Conservation (phyloP, 1,140 invertebrate genomes). For the Drosophila miranda region DNA sequence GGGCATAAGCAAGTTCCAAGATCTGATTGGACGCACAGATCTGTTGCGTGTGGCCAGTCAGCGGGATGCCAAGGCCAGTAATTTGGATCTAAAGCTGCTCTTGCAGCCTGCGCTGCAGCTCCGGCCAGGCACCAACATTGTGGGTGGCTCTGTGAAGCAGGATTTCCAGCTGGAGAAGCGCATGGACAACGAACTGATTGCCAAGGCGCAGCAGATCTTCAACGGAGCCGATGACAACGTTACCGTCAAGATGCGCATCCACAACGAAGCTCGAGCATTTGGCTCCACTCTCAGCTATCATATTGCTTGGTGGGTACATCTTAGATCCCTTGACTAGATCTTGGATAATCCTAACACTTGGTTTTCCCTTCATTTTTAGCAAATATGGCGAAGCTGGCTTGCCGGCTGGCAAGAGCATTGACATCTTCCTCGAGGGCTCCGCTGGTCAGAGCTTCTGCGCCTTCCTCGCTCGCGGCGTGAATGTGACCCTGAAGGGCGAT, state of each 20-base stretch:
- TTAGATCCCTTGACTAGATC: not conserved
- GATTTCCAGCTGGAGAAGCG: conserved; percentile 96
- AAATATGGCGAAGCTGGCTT: conserved; percentile 95
- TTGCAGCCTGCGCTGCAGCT: conserved; percentile 95
- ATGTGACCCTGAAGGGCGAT: conserved; percentile 96
- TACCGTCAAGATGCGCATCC: conserved; percentile 91
- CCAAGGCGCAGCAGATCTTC: conserved; percentile 88
- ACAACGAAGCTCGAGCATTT: conserved; percentile 96
- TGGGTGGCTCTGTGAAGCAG: conserved; percentile 93
- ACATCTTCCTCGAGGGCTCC: conserved; percentile 94
- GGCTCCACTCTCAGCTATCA: conserved; percentile 96
- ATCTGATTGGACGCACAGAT: conserved; percentile 97
- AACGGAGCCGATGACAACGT: conserved; percentile 87
- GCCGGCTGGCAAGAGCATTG: conserved; percentile 91
- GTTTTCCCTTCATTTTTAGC: conserved; percentile 83
- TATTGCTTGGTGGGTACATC: conserved; percentile 90
- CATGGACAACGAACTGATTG: conserved; percentile 93
- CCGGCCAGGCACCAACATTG: conserved; percentile 94
- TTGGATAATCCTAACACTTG: not conserved
- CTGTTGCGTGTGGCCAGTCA: conserved; percentile 88
- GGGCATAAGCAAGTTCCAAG: conserved; percentile 94
- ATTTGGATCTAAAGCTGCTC: conserved; percentile 92
- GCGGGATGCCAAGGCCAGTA: conserved; percentile 89
- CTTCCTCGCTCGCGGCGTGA: conserved; percentile 96
- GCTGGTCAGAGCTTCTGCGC: conserved; percentile 99